Evolutionary conservation across 2,113 vertebrate genomes (phyloP).

Genomic region (Nothobranchius furzeri): DNA sequence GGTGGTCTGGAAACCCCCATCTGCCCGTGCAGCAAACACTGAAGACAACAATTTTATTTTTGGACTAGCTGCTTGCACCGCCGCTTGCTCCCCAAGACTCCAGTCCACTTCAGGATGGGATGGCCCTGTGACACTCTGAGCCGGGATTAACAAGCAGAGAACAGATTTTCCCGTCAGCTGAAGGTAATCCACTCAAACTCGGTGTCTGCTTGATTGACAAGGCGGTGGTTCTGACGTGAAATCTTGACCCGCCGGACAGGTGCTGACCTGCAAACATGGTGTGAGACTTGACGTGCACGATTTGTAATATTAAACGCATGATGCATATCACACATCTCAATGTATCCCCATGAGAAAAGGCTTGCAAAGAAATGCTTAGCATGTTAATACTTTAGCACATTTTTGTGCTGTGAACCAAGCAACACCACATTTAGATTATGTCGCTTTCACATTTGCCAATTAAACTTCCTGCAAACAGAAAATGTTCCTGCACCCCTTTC

Average conservation of each 20-base stretch:
- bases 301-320: constrained; percentile 49
- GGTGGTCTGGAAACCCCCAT: constrained; percentile 72
- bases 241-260: constrained; percentile 11
- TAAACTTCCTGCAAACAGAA: background rate
- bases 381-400: constrained; percentile 20
- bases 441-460: background rate
- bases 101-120: constrained; percentile 66
- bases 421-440: no score
- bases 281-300: constrained; percentile 41
- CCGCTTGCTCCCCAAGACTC: constrained; percentile 65
- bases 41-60: constrained; percentile 82
- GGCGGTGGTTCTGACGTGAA: constrained; percentile 35
- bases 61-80: constrained; percentile 67
- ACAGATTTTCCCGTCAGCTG: constrained; percentile 62
- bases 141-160: constrained; percentile 70
- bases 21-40: constrained; percentile 61
- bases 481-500: background rate
- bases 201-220: constrained; percentile 62
- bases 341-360: constrained; percentile 9
- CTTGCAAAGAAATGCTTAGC: constrained; percentile 19
- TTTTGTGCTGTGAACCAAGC: background rate
- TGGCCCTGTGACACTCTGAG: constrained; percentile 66
- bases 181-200: constrained; percentile 81
- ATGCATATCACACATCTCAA: constrained; percentile 25
- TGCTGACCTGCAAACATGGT: constrained; percentile 40